Percentiles rank a stretch among this genome's conserved stretches.
Conservation (phyloP, 2,113 vertebrate species). For the Lepisosteus osseus region DNA sequence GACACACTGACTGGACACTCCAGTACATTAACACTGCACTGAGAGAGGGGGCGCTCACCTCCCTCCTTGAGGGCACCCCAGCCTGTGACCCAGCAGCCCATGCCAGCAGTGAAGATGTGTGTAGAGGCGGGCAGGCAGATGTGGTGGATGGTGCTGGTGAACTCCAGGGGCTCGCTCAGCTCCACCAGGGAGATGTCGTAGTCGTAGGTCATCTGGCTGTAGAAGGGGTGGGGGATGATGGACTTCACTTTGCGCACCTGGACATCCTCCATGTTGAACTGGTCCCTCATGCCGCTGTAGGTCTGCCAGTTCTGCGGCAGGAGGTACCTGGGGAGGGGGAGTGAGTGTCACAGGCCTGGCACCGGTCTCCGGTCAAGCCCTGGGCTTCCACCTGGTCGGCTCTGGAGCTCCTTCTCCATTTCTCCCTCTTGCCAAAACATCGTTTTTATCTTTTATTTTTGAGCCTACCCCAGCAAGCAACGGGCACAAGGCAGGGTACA, state of each 20-base stretch:
- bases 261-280: conserved; percentile 36
- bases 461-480: too few species aligned
- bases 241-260: conserved; percentile 44
- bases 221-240: conserved; percentile 58
- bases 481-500: too few species aligned
- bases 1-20: too few species aligned
- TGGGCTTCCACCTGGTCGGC: too few species aligned
- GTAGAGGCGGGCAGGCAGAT: conserved; percentile 66
- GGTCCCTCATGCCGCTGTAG: conserved; percentile 82
- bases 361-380: too few species aligned
- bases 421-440: too few species aligned
- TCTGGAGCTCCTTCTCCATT: too few species aligned
- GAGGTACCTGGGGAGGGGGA: conserved; percentile 56
- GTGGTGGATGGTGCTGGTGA: conserved; percentile 63
- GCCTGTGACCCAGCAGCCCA: conserved; percentile 68
- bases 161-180: conserved; percentile 57
- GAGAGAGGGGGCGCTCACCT: conserved; percentile 44
- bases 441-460: too few species aligned
- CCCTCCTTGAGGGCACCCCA: conserved; percentile 64
- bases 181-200: conserved; percentile 72
- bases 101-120: conserved; percentile 66
- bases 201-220: conserved; percentile 61
- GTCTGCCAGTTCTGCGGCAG: conserved; percentile 66
- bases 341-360: neutral
- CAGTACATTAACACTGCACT: conserved; percentile 28